These are phyloP conservation scores for Tonatia bakeri DNA, from an alignment of 2,113 vertebrate genomes.

Conservation along the genomic window DNA sequence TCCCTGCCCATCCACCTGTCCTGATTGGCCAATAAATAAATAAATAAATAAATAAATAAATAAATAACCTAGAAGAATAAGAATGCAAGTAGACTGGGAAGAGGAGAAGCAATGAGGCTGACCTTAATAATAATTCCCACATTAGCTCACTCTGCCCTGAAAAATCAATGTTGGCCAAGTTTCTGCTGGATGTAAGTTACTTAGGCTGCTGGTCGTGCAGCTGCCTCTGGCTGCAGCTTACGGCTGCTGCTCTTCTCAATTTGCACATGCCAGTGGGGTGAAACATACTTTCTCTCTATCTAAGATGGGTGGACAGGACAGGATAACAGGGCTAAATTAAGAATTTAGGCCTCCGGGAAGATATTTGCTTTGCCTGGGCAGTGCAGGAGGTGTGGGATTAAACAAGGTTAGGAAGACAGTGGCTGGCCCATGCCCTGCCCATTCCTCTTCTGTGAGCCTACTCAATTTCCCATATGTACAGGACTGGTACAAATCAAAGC, in stretches of 20 bases:
- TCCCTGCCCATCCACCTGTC: background rate
- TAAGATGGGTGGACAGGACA: background rate
- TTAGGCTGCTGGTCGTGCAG: conserved; percentile 20
- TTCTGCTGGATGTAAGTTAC: conserved; percentile 21
- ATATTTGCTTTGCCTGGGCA: conserved; percentile 49
- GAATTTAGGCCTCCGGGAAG: conserved; percentile 44
- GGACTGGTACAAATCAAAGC: conserved; percentile 18
- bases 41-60: background rate
- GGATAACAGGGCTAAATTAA: conserved; percentile 64
- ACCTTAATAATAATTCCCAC: conserved; percentile 33
- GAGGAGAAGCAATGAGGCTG: background rate
- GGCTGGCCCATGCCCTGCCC: conserved; percentile 3
- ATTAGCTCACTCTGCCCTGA: conserved; percentile 31
- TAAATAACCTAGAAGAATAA: conserved; percentile 3
- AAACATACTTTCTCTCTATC: conserved; percentile 47
- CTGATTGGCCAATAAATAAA: background rate
- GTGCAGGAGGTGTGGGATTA: conserved; percentile 38
- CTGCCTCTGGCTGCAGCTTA: conserved; percentile 13
- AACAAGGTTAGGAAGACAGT: conserved; percentile 29
- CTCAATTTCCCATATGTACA: background rate
- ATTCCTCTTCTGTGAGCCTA: background rate
- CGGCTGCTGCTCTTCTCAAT: conserved; percentile 51
- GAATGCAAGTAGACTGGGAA: background rate
- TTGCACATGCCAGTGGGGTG: conserved; percentile 63
- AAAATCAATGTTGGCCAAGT: conserved; percentile 34